Conservation (phyloP, 1,140 invertebrate species). For the Drosophila leontia region DNA sequence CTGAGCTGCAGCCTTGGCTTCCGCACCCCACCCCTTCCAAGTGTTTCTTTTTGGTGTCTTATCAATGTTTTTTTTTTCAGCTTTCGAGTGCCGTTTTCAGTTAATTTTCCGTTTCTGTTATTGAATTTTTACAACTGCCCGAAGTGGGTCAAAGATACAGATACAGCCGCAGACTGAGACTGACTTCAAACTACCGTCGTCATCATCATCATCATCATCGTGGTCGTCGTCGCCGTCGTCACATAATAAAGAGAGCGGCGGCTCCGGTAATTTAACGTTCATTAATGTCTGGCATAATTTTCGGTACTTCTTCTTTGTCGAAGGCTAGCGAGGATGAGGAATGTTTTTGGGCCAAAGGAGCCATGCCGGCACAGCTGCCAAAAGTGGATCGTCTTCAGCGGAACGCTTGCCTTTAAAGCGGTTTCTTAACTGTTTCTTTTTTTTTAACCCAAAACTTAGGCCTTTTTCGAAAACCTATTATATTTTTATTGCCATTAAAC, state of each 20-base stretch:
- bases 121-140: slow-evolving; percentile 78
- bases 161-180: slow-evolving; percentile 25
- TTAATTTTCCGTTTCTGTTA: slow-evolving; percentile 80
- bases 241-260: slow-evolving; percentile 60
- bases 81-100: slow-evolving; percentile 76
- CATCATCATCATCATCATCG: slow-evolving; percentile 3
- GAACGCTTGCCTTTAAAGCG: not conserved
- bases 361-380: slow-evolving; percentile 41
- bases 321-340: slow-evolving; percentile 26
- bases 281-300: slow-evolving; percentile 65
- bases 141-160: slow-evolving; percentile 67
- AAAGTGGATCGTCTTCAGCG: slow-evolving; percentile 54
- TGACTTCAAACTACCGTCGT: slow-evolving; percentile 11
- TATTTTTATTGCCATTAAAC: slow-evolving; percentile 9
- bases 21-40: not conserved
- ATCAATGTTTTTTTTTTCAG: slow-evolving; percentile 61
- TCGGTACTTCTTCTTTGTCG: slow-evolving; percentile 53
- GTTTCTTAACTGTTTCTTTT: slow-evolving; percentile 12
- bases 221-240: slow-evolving; percentile 34
- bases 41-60: slow-evolving; percentile 61
- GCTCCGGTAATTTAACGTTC: slow-evolving; percentile 57
- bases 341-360: slow-evolving; percentile 33
- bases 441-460: not conserved
- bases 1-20: slow-evolving; percentile 66
- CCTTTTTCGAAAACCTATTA: slow-evolving; percentile 14